Base-by-base conservation (phyloP, 2,113 vertebrate species). In the Rhinogobius similis region DNA sequence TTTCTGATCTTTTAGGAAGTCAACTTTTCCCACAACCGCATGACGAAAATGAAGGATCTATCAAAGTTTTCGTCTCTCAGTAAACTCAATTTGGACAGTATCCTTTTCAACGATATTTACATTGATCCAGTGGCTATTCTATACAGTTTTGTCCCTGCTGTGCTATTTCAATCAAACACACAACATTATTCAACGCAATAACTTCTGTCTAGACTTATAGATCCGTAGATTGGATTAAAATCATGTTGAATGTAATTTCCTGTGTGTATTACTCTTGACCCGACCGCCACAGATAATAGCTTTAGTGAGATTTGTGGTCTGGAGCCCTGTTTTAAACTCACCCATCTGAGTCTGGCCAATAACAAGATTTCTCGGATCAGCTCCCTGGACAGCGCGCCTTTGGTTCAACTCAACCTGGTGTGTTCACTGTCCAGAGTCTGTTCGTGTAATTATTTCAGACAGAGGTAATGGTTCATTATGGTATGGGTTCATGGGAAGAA, bases 81-180 rank as follows among this genome's bases (percentile, higher is more conserved):
- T 21, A 93, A 90, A 53, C 92, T 99, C 24, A 86, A 93, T 73
- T 88, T 99, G 87, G 95, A 95, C 69, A 79, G 97, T 99, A 99
- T 99, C 96, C 96, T 98, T 95, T 29, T n/a, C 20, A 65, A 12
- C 32, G 39, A 64, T 20, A 61, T 62, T 52, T 58, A 26, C 23
- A 71, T 70, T 62, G 29, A 67, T 62, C 20, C 13, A 12, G 23
- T 56, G 29, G 16, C 58, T 38, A 5, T 38, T 32, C 18, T 11
- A 3, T 16, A 20, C 27, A 18, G 18, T 20, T 16, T 16, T 11
- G 58, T 61, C 27, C 23, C 29, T 38, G 20, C 20, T 61, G 18
- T 36, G 29, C 9, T 1, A 20, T 36, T 61, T 36, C 29, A 61
- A 38, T 61, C 18, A 36, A 2, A 59, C 58, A 61, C n/a, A 61